Percentiles rank a stretch among this genome's conserved stretches.
These are phyloP conservation scores for Lithobates pipiens DNA, from an alignment of 2,797 vertebrate species.

Conservation along the genomic window DNA sequence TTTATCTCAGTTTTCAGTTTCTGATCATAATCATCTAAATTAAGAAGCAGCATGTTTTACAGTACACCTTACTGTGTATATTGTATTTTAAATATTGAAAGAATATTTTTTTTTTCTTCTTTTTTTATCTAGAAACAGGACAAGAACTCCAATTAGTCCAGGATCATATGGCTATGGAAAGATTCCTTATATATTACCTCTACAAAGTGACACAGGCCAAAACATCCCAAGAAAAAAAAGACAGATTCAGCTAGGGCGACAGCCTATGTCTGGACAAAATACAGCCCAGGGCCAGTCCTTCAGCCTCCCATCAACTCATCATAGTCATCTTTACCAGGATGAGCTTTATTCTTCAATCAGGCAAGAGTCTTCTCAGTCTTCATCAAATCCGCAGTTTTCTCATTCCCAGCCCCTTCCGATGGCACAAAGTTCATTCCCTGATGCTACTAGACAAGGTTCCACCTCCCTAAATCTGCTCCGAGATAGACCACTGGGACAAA, in stretches of 20 bases:
- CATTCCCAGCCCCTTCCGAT: conserved; percentile 66
- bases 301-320: conserved; percentile 58
- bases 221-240: conserved; percentile 71
- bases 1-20: too few species aligned
- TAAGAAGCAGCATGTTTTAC: too few species aligned
- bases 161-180: conserved; percentile 91
- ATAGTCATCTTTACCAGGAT: conserved; percentile 67
- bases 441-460: conserved; percentile 61
- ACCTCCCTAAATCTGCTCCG: conserved; percentile 66
- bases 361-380: conserved; percentile 72
- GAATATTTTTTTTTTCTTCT: conserved; percentile 47
- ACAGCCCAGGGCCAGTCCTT: conserved; percentile 53
- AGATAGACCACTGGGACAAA: conserved; percentile 67
- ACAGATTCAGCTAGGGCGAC: conserved; percentile 74
- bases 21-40: too few species aligned
- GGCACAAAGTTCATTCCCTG: conserved; percentile 68
- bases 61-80: too few species aligned
- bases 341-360: conserved; percentile 62
- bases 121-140: conserved; percentile 76
- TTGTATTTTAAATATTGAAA: background rate
- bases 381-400: conserved; percentile 77
- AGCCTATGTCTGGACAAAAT: conserved; percentile 60
- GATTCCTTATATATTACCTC: conserved; percentile 81
- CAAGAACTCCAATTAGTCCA: conserved; percentile 78
- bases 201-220: conserved; percentile 80